phyloP scores from a whole-genome alignment of 2,113 vertebrate genomes.

The Thryonomys swinderianus region DNA sequence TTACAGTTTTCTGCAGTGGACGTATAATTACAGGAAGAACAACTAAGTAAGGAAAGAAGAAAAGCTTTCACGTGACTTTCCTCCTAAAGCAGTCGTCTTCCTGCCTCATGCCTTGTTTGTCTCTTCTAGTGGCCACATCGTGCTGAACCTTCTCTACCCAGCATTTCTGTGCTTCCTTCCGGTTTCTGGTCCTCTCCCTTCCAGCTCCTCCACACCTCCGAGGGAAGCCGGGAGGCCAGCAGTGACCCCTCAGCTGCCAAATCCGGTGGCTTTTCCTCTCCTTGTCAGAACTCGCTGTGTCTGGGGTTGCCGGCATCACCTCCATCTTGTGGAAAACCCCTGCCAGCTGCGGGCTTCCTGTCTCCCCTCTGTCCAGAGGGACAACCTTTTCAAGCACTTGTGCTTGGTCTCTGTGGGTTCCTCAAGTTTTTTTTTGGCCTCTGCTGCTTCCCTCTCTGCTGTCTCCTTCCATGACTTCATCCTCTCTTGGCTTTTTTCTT shows the following conservation, averaged over 20 bases:
- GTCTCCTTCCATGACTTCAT: neutral
- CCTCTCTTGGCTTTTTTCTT: neutral
- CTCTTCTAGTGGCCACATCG: neutral
- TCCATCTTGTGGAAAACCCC: neutral
- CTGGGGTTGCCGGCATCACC: neutral
- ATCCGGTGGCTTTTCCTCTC: neutral
- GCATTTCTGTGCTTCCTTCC: neutral
- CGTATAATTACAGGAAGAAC: neutral
- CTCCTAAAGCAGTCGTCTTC: constrained; percentile 35
- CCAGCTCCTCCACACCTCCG: neutral
- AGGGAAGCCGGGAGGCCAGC: neutral
- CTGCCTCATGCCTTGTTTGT: neutral
- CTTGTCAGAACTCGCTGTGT: neutral
- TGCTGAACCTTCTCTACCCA: neutral
- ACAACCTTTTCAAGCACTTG: neutral
- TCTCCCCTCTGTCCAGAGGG: neutral
- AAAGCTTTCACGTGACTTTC: neutral
- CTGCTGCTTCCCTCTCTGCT: neutral
- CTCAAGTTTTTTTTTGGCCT: neutral
- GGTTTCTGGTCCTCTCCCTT: neutral
- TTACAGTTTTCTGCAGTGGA: neutral
- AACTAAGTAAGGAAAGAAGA: neutral
- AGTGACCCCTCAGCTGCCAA: constrained; percentile 4
- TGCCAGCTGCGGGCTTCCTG: neutral
- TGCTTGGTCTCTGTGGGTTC: neutral